Evolutionary conservation across 2,888 invertebrate species (phyloP).

Genomic region (Harpalus rufipes): DNA sequence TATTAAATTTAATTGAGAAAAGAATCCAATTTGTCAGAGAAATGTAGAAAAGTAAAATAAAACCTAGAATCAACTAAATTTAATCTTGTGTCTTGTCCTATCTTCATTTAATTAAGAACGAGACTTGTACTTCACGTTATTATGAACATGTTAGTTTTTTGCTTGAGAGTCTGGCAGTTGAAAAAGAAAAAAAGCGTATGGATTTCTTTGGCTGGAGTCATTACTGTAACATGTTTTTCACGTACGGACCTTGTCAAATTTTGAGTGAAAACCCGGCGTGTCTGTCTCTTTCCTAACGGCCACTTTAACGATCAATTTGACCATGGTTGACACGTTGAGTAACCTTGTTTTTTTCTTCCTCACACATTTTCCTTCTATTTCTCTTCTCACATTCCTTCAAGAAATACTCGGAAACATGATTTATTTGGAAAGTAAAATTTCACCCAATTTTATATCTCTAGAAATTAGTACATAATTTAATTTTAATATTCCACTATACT

Average conservation of each 20-base stretch:
- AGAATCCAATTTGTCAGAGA: background rate
- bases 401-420: background rate
- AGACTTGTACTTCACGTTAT: background rate
- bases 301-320: slow-evolving; percentile 6
- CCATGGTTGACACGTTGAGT: background rate
- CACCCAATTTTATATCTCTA: no score
- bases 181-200: background rate
- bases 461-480: no score
- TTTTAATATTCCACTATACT: no score
- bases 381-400: background rate
- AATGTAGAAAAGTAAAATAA: background rate
- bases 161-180: background rate
- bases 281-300: background rate
- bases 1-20: background rate
- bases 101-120: background rate
- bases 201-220: background rate
- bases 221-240: background rate
- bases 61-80: background rate
- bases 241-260: slow-evolving; percentile 1
- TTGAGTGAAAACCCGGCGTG: slow-evolving; percentile 1
- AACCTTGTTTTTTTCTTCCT: background rate
- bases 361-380: background rate
- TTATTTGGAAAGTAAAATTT: no score
- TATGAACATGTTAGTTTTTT: slow-evolving; percentile 2
- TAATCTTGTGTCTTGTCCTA: background rate